Conservation (phyloP, 2,113 vertebrate species). For the Geococcyx californianus region DNA sequence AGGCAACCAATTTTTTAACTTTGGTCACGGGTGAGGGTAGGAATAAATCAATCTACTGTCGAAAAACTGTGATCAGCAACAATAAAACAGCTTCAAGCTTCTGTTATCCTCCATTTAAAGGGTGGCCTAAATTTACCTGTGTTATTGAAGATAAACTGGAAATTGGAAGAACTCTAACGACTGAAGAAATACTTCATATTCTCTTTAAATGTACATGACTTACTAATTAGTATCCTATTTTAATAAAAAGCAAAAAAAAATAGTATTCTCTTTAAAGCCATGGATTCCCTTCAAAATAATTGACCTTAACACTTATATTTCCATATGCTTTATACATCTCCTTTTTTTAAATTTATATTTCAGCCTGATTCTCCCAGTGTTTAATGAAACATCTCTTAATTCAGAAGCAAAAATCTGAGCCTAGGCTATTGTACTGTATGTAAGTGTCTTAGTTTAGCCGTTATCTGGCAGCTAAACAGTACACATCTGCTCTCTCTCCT, state of each 20-base stretch:
- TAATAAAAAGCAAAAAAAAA: neutral
- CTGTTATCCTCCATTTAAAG: neutral
- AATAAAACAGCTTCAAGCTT: neutral
- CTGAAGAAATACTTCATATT: neutral
- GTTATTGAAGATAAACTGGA: neutral
- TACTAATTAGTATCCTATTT: neutral
- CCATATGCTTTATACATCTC: neutral
- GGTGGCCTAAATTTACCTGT: neutral
- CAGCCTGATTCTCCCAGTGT: neutral
- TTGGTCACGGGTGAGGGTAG: neutral
- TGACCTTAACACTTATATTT: neutral
- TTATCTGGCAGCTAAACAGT: too few relatives aligned
- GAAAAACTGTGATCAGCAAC: neutral
- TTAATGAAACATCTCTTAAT: neutral
- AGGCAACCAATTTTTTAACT: neutral
- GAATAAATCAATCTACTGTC: neutral
- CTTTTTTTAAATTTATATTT: neutral
- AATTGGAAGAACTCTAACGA: neutral
- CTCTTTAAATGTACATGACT: neutral
- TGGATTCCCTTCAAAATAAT: neutral
- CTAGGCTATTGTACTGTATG: neutral
- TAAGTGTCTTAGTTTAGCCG: too few relatives aligned
- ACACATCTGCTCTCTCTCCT: too few relatives aligned
- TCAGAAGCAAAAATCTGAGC: neutral
- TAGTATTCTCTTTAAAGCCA: neutral